A percentile compares a stretch with the other conserved stretches of the same genome.
Conservation (phyloP, 2,888 invertebrate species). For the Metacarcinus magister region DNA sequence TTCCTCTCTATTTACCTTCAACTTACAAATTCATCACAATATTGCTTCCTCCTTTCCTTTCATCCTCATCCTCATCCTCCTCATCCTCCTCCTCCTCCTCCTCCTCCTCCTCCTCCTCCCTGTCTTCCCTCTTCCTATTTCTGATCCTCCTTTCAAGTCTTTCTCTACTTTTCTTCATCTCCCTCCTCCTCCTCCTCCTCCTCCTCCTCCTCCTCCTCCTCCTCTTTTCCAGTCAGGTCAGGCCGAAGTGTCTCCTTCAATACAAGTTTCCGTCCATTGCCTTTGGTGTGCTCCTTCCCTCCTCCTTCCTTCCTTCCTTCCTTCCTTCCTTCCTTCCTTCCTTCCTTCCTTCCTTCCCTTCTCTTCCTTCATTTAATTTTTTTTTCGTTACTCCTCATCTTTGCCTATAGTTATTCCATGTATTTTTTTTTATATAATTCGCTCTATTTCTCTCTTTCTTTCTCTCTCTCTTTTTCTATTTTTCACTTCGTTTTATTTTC, state of each 20-base stretch:
- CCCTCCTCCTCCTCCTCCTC: neutral
- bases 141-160: neutral
- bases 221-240: constrained; percentile 56
- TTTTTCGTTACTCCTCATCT: neutral
- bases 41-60: neutral
- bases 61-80: neutral
- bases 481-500: neutral
- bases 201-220: neutral
- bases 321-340: neutral
- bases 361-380: neutral
- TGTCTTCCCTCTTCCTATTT: neutral
- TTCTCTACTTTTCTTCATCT: neutral
- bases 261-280: constrained; percentile 11
- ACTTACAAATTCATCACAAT: too few relatives aligned
- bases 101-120: neutral
- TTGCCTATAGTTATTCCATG: neutral
- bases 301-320: neutral
- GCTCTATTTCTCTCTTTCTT: neutral
- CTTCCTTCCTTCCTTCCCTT: neutral
- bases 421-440: neutral
- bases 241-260: constrained; percentile 50
- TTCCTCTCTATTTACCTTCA: neutral
- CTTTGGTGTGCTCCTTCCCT: neutral
- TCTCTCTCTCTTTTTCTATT: neutral
- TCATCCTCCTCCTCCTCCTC: neutral